Base-by-base conservation (phyloP, 2,113 vertebrate species). In the Campylomormyrus tamandua region DNA sequence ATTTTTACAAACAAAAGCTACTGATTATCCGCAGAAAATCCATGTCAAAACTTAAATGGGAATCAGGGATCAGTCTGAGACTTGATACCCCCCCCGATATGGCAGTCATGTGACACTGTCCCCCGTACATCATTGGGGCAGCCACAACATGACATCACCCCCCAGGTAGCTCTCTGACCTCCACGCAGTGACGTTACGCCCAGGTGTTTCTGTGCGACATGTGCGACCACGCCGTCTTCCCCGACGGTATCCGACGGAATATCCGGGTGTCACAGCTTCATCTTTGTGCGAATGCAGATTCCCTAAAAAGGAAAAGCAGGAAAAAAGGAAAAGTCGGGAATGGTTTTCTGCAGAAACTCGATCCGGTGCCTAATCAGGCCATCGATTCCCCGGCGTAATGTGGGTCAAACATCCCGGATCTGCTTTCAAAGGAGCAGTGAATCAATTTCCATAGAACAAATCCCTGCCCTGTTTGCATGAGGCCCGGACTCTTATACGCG, bases 311-410 rank as follows among this genome's bases (percentile, higher is more conserved):
- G 35, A 83, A 83, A 21, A 42, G 13, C 11, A 83, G 21, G 21
- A 83, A n/a, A 24, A 46, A 24, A 45, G 39, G 9, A 10, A 84
- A 84, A 24, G 83, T 48, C 21, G 84, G 90, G 90, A 86, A 91
- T 87, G 87, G 84, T 92, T 91, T 91, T 80, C 91, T 90, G 91
- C 91, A 91, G 92, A 92, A 93, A 93, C 90, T 83, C 15, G 89
- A 93, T 89, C 91, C 56, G 5, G 89, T 84, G 92, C 89, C 91
- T 91, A 93, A 93, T 93, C 92, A 93, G 90, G 11, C 39, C 90
- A 91, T 91, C 91, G 90, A 91, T 91, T 90, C 89, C 49, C 84
- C 88, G 84, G 89, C 46, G 77, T 83, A 27, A 89, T 90, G 35
- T 24, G 56, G 90, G 92, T 93, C 91, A 93, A 80, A 90, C 80